phyloP scores from a whole-genome alignment of 2,797 vertebrate genomes.

The Melanotaenia trifasciata region DNA sequence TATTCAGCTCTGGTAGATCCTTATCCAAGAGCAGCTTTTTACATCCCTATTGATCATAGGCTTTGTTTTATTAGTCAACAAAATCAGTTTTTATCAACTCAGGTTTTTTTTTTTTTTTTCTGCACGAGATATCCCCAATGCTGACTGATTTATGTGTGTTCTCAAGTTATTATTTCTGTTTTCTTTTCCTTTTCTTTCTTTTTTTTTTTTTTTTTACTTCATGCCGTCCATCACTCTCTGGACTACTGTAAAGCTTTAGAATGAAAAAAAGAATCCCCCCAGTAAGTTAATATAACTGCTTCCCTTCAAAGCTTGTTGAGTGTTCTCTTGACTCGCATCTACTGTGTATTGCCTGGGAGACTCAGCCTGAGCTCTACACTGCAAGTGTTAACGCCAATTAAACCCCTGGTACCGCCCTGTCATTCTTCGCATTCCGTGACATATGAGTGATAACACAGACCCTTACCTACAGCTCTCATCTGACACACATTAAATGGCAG shows the following conservation, averaged over 20 bases:
- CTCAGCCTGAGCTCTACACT: conserved; percentile 43
- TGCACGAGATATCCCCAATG: conserved; percentile 27
- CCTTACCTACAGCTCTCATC: conserved; percentile 78
- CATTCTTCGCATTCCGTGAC: conserved; percentile 75
- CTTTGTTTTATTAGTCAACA: conserved; percentile 71
- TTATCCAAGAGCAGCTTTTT: conserved; percentile 69
- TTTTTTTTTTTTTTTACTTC: conserved; percentile 33
- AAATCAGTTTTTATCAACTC: conserved; percentile 62
- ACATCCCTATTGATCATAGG: conserved; percentile 65
- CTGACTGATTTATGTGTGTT: conserved; percentile 64
- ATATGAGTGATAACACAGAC: conserved; percentile 78
- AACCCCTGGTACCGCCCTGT: conserved; percentile 76
- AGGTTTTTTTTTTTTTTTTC: conserved; percentile 39
- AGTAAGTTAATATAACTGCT: conserved; percentile 75
- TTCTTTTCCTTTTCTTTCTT: conserved; percentile 30
- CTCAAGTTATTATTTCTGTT: conserved; percentile 66
- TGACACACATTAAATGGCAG: conserved; percentile 79
- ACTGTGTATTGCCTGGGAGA: conserved; percentile 74
- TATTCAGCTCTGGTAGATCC: conserved; percentile 50
- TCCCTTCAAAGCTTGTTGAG: conserved; percentile 72
- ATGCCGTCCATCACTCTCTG: conserved; percentile 48
- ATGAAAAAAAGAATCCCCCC: conserved; percentile 53
- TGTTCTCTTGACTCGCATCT: conserved; percentile 72
- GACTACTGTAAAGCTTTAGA: conserved; percentile 55
- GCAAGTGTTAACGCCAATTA: conserved; percentile 80